phyloP scores from a whole-genome alignment of 2,797 vertebrate genomes.

The Gambelia wislizenii region DNA sequence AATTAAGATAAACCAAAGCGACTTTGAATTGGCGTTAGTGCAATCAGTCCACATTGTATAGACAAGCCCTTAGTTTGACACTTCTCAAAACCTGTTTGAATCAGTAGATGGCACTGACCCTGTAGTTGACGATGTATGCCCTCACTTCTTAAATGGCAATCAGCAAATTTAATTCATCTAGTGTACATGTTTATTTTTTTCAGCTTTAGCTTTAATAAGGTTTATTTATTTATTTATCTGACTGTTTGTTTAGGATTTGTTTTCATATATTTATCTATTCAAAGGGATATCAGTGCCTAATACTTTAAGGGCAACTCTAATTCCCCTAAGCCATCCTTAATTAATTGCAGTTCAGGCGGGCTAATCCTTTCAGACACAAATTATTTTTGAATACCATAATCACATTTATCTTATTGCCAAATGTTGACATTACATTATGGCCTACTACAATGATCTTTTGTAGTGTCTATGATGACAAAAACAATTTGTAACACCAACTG shows the following conservation, averaged over 20 bases:
- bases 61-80: background rate
- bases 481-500: conserved; percentile 45
- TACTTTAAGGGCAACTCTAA: background rate
- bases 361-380: background rate
- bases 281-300: background rate
- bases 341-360: background rate
- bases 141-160: too few species aligned
- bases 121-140: too few species aligned
- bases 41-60: too few species aligned
- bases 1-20: too few species aligned
- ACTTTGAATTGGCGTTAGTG: too few species aligned
- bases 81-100: background rate
- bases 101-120: too few species aligned
- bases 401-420: background rate
- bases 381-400: background rate
- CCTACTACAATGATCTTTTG: conserved; percentile 31
- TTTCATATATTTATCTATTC: background rate
- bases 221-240: too few species aligned
- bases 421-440: conserved; percentile 16
- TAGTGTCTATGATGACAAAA: background rate
- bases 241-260: too few species aligned
- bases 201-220: too few species aligned
- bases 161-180: too few species aligned
- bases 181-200: too few species aligned
- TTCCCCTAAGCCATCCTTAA: background rate